Conservation (phyloP, 92 coral and sea anemone species). For the Meandrina meandrites region DNA sequence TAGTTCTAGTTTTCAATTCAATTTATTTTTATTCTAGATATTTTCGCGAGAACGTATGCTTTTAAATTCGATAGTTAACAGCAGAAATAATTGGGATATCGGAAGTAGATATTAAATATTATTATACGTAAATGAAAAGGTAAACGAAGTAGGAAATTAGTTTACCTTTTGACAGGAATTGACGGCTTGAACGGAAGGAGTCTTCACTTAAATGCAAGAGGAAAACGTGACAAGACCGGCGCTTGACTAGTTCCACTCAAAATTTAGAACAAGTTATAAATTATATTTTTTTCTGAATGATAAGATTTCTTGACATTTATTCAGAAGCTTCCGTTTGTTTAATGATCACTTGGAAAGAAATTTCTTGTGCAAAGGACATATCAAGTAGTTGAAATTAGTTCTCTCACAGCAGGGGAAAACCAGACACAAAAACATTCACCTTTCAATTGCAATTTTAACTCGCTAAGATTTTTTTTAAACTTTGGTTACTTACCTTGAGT, state of each 20-base stretch:
- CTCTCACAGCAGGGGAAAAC: background rate
- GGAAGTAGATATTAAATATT: conserved; percentile 13
- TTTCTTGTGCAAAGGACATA: background rate
- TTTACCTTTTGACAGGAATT: conserved; percentile 14
- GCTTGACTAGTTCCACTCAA: background rate
- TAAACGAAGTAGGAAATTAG: conserved; percentile 27
- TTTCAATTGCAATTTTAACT: background rate
- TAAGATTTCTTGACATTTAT: background rate
- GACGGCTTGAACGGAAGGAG: conserved; percentile 19
- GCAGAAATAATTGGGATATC: conserved; percentile 24
- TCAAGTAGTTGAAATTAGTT: background rate
- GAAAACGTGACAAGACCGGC: background rate
- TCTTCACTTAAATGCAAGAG: background rate
- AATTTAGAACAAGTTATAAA: background rate
- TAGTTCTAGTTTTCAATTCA: background rate
- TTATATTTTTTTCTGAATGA: background rate
- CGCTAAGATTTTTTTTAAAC: background rate
- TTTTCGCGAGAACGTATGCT: background rate
- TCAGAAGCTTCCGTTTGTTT: background rate
- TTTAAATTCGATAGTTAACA: background rate
- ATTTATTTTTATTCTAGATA: background rate
- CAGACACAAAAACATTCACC: background rate
- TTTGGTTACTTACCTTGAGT: background rate
- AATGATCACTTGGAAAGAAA: background rate
- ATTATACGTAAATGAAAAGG: background rate